A percentile compares a stretch with the other conserved stretches of the same genome.
Evolutionary conservation across 1,140 invertebrate species (phyloP).

Genomic region (Cepaea nemoralis): DNA sequence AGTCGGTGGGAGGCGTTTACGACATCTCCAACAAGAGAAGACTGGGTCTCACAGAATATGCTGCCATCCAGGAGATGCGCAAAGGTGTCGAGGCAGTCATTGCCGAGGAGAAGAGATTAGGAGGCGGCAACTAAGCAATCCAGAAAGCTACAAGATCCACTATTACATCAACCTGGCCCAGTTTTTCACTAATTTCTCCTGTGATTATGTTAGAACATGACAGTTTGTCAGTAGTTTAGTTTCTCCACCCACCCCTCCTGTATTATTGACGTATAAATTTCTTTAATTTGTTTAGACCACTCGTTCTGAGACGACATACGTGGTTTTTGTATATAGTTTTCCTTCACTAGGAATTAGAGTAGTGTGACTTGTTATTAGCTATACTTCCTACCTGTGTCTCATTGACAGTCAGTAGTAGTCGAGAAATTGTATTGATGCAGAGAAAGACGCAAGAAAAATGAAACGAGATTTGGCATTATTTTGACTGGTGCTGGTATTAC

Average conservation of each 20-base stretch:
- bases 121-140: slow-evolving; percentile 7
- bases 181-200: not conserved
- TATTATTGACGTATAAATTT: not conserved
- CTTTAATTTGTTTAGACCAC: not conserved
- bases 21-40: slow-evolving; percentile 68
- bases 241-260: not conserved
- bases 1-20: slow-evolving; percentile 73
- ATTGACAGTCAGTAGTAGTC: too few species aligned
- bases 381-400: too few species aligned
- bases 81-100: slow-evolving; percentile 60
- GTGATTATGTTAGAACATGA: not conserved
- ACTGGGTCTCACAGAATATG: slow-evolving; percentile 64
- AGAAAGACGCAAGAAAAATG: too few species aligned
- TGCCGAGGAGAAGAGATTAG: slow-evolving; percentile 93
- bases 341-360: not conserved
- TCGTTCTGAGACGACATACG: not conserved
- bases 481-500: too few species aligned
- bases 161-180: too few species aligned
- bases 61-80: slow-evolving; percentile 64
- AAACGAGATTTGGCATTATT: too few species aligned
- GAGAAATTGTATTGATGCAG: too few species aligned
- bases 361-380: too few species aligned
- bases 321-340: not conserved
- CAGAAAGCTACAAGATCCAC: too few species aligned
- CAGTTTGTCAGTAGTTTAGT: not conserved